Evolutionary conservation across 2,113 vertebrate species (phyloP), one percentile per base, ranked within the genome.

Genomic region (Anas platyrhynchos): DNA sequence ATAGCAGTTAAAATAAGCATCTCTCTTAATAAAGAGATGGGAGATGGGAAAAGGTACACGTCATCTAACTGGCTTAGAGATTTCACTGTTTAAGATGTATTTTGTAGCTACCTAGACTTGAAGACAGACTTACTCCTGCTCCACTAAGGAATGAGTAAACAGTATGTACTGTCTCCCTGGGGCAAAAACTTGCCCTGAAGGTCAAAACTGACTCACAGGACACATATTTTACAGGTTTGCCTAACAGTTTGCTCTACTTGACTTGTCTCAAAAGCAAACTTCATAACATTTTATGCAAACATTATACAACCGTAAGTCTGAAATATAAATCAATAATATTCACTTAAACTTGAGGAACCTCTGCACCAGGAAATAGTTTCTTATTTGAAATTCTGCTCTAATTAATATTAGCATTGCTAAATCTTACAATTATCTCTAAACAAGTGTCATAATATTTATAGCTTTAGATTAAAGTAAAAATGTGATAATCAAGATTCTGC

Each of bases 181-280:
- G 79, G 80, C 80, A 82, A 92, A 94, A 88, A 21, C 32, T 88
- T 81, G 61, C 38, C 86, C 86, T 61, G 38, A 92, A 93, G 69
- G 77, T 84, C 83, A 88, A 89, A 88, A 68, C 34, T 93, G 86
- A 92, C 69, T 86, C 88, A 95, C 1, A 81, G 52, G 52, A 36
- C 44, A 87, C 62, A 20, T 80, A 85, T 89, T 91, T 91, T 41
- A 74, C 14, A 72, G 34, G 91, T 36, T 88, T 86, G 56, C 34
- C 62, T 86, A 93, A 86, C 59, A 92, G 52, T 68, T 58, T 77
- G 67, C 52, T 91, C 22, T 85, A 80, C 68, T 87, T 56, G 69
- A 44, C 46, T 92, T 83, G 82, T 88, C 67, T 86, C 82, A 74
- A 77, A 95, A 91, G 66, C 31, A 92, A 96, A 89, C 82, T 92